These are phyloP conservation scores for Coluber constrictor DNA, from an alignment of 2,797 vertebrate genomes.

Conservation along the genomic window DNA sequence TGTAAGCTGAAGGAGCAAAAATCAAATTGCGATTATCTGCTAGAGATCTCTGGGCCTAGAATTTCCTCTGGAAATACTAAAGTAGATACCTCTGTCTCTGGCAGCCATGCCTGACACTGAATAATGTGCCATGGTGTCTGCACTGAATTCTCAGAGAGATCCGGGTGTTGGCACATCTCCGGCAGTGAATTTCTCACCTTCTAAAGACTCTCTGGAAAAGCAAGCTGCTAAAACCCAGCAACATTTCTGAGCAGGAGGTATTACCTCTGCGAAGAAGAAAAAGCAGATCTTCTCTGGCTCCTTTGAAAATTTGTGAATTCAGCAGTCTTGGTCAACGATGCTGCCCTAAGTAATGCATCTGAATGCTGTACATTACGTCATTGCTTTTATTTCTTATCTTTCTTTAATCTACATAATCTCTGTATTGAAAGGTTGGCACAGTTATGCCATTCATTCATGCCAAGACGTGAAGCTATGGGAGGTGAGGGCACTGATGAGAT, in stretches of 20 bases:
- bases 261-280: not conserved
- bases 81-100: not conserved
- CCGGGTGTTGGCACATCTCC: not conserved
- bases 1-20: not conserved
- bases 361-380: not conserved
- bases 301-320: constrained; percentile 2
- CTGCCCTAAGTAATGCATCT: not conserved
- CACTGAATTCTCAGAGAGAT: not conserved
- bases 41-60: not conserved
- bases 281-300: not conserved
- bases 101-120: not conserved
- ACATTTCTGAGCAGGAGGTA: constrained; percentile 6
- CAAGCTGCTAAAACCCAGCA: constrained; percentile 5
- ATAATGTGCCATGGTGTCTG: not conserved
- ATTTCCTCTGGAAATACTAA: not conserved
- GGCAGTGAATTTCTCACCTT: not conserved
- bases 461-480: not conserved
- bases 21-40: not conserved
- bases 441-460: not conserved
- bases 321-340: not conserved
- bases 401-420: not conserved
- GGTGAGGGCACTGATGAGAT: not conserved
- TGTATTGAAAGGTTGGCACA: not conserved
- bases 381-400: not conserved
- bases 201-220: constrained; percentile 16